These are phyloP conservation scores for Chauna torquata DNA, from an alignment of 2,113 vertebrate genomes.

Conservation along the genomic window DNA sequence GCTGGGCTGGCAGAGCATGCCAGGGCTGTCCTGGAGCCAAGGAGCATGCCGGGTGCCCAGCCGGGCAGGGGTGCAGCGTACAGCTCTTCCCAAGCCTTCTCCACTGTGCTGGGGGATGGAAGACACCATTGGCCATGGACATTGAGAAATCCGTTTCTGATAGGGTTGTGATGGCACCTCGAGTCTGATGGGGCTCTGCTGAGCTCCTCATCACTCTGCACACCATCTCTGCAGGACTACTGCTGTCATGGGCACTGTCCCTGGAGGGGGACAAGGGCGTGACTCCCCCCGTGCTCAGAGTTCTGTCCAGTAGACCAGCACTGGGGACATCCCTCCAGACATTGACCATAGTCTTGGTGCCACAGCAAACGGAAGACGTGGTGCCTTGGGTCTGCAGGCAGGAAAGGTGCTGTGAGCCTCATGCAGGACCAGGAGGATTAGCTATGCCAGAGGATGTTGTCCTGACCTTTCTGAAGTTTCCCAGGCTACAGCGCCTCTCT, in stretches of 20 bases:
- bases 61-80: background rate
- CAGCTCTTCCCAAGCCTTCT: background rate
- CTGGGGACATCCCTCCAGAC: accelerated
- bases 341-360: accelerated
- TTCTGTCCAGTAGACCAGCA: background rate
- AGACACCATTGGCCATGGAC: background rate
- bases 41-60: background rate
- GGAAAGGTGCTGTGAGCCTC: background rate
- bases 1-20: background rate
- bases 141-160: background rate
- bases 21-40: background rate
- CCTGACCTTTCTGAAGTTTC: background rate
- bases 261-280: background rate
- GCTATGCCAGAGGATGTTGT: background rate
- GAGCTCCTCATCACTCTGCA: background rate
- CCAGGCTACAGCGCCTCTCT: background rate
- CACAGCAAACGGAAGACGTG: background rate
- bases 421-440: background rate
- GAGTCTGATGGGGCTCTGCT: background rate
- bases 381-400: background rate
- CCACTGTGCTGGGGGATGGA: background rate
- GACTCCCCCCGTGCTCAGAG: background rate
- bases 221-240: background rate
- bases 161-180: background rate
- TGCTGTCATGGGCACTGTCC: background rate